Base-by-base conservation (phyloP, 2,113 vertebrate genomes). In the Centropus unirufus region DNA sequence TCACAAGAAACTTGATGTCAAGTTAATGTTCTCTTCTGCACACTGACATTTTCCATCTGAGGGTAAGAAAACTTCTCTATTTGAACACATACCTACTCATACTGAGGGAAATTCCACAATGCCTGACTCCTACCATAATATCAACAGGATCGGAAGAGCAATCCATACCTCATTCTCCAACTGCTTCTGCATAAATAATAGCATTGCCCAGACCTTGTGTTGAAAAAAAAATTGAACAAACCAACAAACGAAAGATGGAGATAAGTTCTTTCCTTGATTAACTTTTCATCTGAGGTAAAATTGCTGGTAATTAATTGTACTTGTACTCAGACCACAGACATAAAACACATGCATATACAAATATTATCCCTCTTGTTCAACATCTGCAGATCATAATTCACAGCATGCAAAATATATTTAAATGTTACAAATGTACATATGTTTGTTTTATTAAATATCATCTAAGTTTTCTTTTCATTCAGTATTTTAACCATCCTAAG, bases 401-500 rank as follows among this genome's bases (percentile, higher is more conserved):
- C 12, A 72, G 27, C 59, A 87, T 20, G 36, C 40, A 91, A 83
- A 95, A 85, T 17, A 34, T 63, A 70, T 42, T 58, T 59, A 64
- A 94, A 88, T 8, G 47, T 57, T 77, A 59, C 17, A 20, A 36
- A 91, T 23, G 42, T 62, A 51, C 5, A 3, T 61, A 59, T 10
- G 26, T 77, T 85, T 83, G 30, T 47, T 90, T 90, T 46, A 88
- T 66, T 90, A 77, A 87, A 66, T 39, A 66, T 57, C 40, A 62
- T 11, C 59, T 61, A 76, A 47, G 76, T 63, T 30, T 61, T 36
- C 14, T 87, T 73, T 66, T 95, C 34, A 32, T 73, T 82, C 52
- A 54, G 32, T 57, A 52, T 81, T 94, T 89, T 92, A 67, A 84
- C 55, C n/a, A 80, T 75, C 20, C 46, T 47, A 72, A 58, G 30